Percentiles rank a stretch among this genome's conserved stretches.
Evolutionary conservation across 2,888 invertebrate genomes (phyloP).

Genomic region (Malacosoma neustria): DNA sequence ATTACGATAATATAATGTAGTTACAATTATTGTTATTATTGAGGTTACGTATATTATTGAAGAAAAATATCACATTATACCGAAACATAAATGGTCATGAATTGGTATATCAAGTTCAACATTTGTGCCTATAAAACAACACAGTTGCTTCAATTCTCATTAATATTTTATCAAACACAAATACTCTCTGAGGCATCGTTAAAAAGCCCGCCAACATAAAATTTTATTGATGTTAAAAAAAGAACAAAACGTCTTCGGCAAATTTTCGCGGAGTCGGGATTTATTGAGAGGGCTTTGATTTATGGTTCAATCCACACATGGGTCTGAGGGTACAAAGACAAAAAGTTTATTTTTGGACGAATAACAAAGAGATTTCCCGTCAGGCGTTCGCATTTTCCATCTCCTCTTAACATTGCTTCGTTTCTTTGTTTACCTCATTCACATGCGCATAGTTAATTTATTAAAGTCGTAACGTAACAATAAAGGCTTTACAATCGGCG

Average conservation of each 20-base stretch:
- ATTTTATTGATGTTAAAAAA: conserved; percentile 25
- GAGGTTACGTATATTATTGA: no score
- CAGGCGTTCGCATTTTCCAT: conserved; percentile 28
- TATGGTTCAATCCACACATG: conserved; percentile 62
- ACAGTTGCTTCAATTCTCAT: no score
- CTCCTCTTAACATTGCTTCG: conserved; percentile 25
- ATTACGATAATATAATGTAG: no score
- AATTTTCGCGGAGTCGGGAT: conserved; percentile 53
- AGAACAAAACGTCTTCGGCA: conserved; percentile 40
- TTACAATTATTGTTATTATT: no score
- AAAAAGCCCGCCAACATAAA: conserved; percentile 9
- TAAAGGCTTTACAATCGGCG: conserved; percentile 20
- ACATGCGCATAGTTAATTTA: conserved; percentile 38
- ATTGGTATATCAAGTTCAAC: no score
- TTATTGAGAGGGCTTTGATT: conserved; percentile 66
- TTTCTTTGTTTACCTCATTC: conserved; percentile 34
- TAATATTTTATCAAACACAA: conserved; percentile 1
- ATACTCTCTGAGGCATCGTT: conserved; percentile 4
- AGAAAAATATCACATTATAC: no score
- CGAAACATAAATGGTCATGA: no score
- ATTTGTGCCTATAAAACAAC: no score
- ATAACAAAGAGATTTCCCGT: conserved; percentile 42
- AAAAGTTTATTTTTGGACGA: conserved; percentile 50
- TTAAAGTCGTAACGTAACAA: conserved; percentile 21
- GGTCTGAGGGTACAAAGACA: conserved; percentile 57